These are phyloP conservation scores for Sardinella longiceps DNA, from an alignment of 2,797 vertebrate species.

Conservation along the genomic window DNA sequence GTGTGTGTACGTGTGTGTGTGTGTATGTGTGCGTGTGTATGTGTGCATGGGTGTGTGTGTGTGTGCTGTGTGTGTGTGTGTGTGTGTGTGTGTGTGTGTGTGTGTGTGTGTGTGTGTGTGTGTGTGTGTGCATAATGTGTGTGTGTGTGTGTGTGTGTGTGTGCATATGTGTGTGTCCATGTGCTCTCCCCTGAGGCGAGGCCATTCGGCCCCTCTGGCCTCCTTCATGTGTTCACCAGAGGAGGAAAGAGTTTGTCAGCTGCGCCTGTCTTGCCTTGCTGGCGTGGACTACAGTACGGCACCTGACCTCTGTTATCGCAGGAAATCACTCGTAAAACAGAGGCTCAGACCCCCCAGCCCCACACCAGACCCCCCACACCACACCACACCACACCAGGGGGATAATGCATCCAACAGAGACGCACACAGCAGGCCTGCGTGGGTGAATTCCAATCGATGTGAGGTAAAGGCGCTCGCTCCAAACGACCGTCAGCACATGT, in stretches of 20 bases:
- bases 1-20: no score
- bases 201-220: background rate
- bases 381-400: background rate
- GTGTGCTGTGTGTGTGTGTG: no score
- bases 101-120: no score
- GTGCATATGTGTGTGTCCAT: background rate
- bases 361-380: background rate
- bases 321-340: conserved; percentile 21
- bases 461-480: background rate
- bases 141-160: background rate
- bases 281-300: conserved; percentile 16
- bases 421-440: no score
- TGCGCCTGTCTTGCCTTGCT: conserved; percentile 18
- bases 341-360: background rate
- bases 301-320: conserved; percentile 16
- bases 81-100: no score
- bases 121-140: no score
- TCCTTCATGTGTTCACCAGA: background rate
- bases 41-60: no score
- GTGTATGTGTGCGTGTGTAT: no score
- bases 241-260: conserved; percentile 14
- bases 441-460: conserved; percentile 8
- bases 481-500: background rate
- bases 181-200: background rate
- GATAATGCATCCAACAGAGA: conserved; percentile 12